Evolutionary conservation across 53 echinoderm and acorn worm genomes (phyloP), one percentile per base, ranked within the genome.

Genomic region (Luidia sarsii): DNA sequence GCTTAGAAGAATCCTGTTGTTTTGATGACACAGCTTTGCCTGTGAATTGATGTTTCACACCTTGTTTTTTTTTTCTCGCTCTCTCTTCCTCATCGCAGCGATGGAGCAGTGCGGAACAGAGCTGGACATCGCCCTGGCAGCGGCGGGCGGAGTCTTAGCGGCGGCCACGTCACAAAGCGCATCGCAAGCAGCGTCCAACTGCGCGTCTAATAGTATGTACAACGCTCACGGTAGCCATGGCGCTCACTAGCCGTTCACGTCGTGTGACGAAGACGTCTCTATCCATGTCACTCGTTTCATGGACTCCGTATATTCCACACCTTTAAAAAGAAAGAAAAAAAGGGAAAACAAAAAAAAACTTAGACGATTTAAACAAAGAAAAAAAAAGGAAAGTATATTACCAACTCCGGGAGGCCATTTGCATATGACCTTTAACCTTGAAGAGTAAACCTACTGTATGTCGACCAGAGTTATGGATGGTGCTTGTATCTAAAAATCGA

Each of bases 401-500:
- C 60, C 8, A 18, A 61, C 18, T 19, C n/a, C 25, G 32, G 41
- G 39, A 45, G 60, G 60, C 29, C 77, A 62, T 48, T 72, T 77
- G 77, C 61, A 61, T 61, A 62, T 59, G 61, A 77, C 77, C 77
- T 77, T 32, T 41, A 27, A 59, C 45, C 67, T 41, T 65, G 65
- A 65, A 33, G 39, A 39, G 27, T 37, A 25, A 41, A 75, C 28
- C 57, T 46, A 30, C 45, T 77, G 77, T 60, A 28, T 45, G 33
- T 77, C 61, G 9, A 45, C 43, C 45, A 9, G 36, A 77, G 61
- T 13, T 6, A 41, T 6, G 60, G 61, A 77, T 32, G 77, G 77
- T 77, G 77, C 77, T 77, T 60, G 60, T 75, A 39, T 77, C n/a
- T 39, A 77, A n/a, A n/a, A n/a, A n/a, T n/a, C n/a, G n/a, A n/a